Evolutionary conservation across 2,888 invertebrate species (phyloP), one percentile per base, ranked within the genome.

Genomic region (Pseudococcus longispinus): DNA sequence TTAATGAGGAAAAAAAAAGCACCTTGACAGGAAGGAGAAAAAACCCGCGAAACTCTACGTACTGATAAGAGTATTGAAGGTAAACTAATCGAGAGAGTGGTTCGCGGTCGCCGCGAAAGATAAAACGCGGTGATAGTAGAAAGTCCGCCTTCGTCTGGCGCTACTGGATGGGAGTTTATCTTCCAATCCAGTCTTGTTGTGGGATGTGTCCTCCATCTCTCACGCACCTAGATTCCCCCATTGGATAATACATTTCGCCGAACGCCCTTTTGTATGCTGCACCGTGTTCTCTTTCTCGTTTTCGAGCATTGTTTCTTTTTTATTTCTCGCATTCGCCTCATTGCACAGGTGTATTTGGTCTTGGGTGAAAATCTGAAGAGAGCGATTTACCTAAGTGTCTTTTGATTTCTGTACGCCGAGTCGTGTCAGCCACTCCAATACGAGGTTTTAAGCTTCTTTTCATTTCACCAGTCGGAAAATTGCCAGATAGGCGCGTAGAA

Each of bases 71-170:
- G 70, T 23, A 65, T 60, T n/a, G 55, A 55, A 84, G 84, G 84
- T 84, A 42, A 84, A 84, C 84, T 84, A 84, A 74, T 46, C 29
- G 29, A 85, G 51, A 42, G 74, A 77, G 86, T 20, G n/a, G n/a
- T n/a, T n/a, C 6, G 70, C 86, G 37, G 29, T 18, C 13, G 77
- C 18, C 32, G 77, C 44, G 51, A 85, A 85, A 70, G 46, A 86
- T 29, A 86, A 74, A 85, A 85, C 51, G 84, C 23, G 77, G 86
- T 51, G 86, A 86, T 86, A 80, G 86, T 86, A 86, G 86, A 86
- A 86, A 86, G 86, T 86, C 86, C 86, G 86, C 86, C 86, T 86
- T 86, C 85, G 85, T 85, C 85, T 85, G 85, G 70, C 85, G 65
- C 85, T 85, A 65, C 86, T 77, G 80, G 80, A 77, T 77, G 86